Conservation (phyloP, 2,888 invertebrate genomes). For the Hermaeophaga mercurialis region DNA sequence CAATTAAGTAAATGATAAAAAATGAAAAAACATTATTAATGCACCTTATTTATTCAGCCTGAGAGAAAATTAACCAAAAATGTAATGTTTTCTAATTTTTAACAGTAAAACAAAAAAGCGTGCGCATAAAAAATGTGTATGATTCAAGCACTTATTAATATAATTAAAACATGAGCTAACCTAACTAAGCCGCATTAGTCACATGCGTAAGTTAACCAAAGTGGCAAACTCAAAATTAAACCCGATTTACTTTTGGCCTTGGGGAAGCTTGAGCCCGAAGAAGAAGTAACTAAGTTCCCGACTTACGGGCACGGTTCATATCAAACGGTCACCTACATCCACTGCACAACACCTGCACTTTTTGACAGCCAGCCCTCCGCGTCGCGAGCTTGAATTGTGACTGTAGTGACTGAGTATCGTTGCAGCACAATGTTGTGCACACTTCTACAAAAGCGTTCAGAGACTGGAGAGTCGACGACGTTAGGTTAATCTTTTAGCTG, state of each 20-base stretch:
- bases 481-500: conserved; percentile 19
- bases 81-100: too few relatives aligned
- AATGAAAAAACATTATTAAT: too few relatives aligned
- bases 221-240: conserved; percentile 12
- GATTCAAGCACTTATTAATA: background rate
- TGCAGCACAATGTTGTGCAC: background rate
- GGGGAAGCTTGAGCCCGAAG: background rate
- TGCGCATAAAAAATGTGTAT: background rate
- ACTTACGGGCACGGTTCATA: conserved; percentile 6
- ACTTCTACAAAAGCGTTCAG: conserved; percentile 17
- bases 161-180: background rate
- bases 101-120: conserved; percentile 7
- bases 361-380: conserved; percentile 5
- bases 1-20: too few relatives aligned
- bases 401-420: conserved; percentile 4
- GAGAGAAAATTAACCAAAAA: too few relatives aligned
- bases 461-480: conserved; percentile 18
- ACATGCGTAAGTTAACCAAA: conserved; percentile 17
- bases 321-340: conserved; percentile 17
- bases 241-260: conserved; percentile 24
- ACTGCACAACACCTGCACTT: conserved; percentile 23
- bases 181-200: conserved; percentile 10
- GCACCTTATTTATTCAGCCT: too few relatives aligned
- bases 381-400: conserved; percentile 8
- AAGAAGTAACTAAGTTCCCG: conserved; percentile 15